These are phyloP conservation scores for Clavelina lepadiformis DNA, from an alignment of 23 tunicate species.

Conservation along the genomic window DNA sequence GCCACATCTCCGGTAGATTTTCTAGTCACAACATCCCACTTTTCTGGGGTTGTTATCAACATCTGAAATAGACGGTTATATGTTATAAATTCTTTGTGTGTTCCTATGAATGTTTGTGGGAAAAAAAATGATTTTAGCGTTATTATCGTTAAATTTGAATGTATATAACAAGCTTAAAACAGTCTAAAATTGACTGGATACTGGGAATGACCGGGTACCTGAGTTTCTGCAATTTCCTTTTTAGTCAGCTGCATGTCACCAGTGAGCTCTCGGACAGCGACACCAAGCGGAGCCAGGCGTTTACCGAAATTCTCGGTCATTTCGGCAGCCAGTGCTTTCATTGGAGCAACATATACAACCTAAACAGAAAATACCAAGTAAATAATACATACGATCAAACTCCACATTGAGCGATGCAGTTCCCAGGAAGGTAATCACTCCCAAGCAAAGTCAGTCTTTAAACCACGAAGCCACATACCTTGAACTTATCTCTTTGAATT, in stretches of 20 bases:
- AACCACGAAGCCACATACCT: conserved; percentile 23
- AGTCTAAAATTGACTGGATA: too few relatives aligned
- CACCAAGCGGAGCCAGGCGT: conserved; percentile 69
- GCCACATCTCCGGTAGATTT: conserved; percentile 90
- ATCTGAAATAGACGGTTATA: conserved; percentile 67
- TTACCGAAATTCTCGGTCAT: conserved; percentile 81
- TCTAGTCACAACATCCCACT: conserved; percentile 99
- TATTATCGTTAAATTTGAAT: too few relatives aligned
- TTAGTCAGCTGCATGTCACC: conserved; percentile 97
- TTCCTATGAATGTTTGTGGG: too few relatives aligned
- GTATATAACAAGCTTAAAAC: too few relatives aligned
- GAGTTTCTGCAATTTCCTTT: conserved; percentile 84
- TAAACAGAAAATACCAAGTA: conserved; percentile 8
- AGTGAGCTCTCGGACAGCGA: conserved; percentile 85
- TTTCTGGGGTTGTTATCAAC: conserved; percentile 96
- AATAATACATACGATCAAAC: not conserved
- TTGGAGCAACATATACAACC: conserved; percentile 98
- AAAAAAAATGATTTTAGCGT: too few relatives aligned
- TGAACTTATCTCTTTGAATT: conserved; percentile 76
- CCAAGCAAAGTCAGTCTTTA: not conserved
- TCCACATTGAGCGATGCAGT: not conserved
- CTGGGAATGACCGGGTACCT: too few relatives aligned
- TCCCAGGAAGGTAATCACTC: not conserved
- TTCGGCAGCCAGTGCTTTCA: conserved; percentile 99
- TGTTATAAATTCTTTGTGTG: too few relatives aligned